Conservation (phyloP, 2,797 vertebrate genomes). For the Chrysocyon brachyurus region DNA sequence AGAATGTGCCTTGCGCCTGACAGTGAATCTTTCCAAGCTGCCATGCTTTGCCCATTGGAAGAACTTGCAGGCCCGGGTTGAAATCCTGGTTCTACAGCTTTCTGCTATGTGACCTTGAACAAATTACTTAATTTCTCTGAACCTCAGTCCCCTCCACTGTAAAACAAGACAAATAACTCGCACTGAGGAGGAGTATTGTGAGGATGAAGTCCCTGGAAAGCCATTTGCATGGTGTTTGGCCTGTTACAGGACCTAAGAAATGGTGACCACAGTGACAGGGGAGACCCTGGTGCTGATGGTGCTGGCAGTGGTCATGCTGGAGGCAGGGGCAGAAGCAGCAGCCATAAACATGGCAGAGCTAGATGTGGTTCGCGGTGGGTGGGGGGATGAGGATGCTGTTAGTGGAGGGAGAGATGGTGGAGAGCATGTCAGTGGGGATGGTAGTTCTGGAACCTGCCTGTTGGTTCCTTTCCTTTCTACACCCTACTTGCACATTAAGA, state of each 20-base stretch:
- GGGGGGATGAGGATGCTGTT: too few species aligned
- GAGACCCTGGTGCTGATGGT: rapidly evolving
- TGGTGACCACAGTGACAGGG: not conserved
- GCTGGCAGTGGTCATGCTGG: rapidly evolving
- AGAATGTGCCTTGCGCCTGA: rapidly evolving
- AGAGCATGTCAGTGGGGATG: too few species aligned
- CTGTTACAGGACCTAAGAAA: not conserved
- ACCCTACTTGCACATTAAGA: not conserved
- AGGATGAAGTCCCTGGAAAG: not conserved
- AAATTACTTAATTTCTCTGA: not conserved
- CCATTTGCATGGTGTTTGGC: not conserved
- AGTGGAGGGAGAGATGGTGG: not conserved
- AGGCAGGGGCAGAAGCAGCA: not conserved
- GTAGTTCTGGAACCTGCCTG: too few species aligned
- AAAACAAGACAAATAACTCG: not conserved
- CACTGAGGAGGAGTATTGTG: not conserved
- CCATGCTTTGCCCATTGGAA: rapidly evolving
- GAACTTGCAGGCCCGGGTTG: not conserved
- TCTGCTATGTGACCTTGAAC: not conserved
- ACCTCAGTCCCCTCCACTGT: not conserved
- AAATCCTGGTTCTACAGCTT: not conserved
- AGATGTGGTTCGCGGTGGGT: rapidly evolving
- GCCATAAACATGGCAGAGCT: not conserved
- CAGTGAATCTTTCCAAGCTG: rapidly evolving
- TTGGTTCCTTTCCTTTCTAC: not conserved